Evolutionary conservation across 2,113 vertebrate species (phyloP).

Genomic region (Bufo gargarizans): DNA sequence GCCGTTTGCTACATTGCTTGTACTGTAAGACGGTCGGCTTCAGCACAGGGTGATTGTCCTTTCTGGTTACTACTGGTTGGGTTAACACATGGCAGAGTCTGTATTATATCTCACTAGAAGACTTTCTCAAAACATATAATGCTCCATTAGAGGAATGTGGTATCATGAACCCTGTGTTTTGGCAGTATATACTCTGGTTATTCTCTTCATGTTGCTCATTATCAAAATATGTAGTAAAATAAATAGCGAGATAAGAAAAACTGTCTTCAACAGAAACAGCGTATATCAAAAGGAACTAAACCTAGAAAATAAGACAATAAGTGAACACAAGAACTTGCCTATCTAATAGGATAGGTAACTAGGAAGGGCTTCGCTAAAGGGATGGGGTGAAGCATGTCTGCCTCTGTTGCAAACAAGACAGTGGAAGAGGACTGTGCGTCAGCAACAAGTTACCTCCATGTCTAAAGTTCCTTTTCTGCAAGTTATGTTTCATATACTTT

Average conservation of each 20-base stretch:
- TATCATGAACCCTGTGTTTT: background rate
- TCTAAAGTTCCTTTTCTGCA: too few relatives aligned
- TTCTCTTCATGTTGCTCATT: background rate
- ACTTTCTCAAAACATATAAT: background rate
- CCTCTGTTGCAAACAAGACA: too few relatives aligned
- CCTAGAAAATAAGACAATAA: background rate
- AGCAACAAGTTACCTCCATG: too few relatives aligned
- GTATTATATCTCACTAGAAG: background rate
- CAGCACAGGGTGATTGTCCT: constrained; percentile 24
- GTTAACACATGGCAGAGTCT: background rate
- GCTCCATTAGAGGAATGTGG: background rate
- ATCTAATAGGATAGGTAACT: too few relatives aligned
- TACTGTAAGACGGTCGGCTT: background rate
- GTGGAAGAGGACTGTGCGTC: too few relatives aligned
- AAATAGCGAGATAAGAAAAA: background rate
- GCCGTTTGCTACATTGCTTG: too few relatives aligned
- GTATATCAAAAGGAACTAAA: background rate
- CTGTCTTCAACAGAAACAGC: background rate
- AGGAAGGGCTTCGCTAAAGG: too few relatives aligned
- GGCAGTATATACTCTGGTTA: background rate
- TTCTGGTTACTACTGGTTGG: background rate
- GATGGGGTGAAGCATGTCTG: too few relatives aligned
- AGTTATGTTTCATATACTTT: too few relatives aligned
- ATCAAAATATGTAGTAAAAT: background rate
- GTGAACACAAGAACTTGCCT: background rate